These are phyloP conservation scores for Spheniscus mendiculus DNA, from an alignment of 2,113 vertebrate genomes.

Conservation along the genomic window DNA sequence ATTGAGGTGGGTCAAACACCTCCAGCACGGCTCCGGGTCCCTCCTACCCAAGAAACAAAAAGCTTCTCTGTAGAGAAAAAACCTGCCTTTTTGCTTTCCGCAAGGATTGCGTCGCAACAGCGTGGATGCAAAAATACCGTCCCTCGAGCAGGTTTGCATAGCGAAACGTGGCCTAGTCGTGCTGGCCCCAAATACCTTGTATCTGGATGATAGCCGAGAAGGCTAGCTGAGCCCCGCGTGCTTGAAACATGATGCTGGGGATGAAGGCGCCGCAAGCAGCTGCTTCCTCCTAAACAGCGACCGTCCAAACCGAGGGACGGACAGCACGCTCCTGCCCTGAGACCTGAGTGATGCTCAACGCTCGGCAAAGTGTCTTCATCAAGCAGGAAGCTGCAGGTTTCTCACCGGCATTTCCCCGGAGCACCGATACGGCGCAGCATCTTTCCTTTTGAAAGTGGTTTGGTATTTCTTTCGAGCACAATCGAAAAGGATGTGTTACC, in stretches of 20 bases:
- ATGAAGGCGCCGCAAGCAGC: neutral
- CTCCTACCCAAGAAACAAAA: neutral
- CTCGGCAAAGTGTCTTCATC: neutral
- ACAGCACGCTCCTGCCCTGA: accelerated
- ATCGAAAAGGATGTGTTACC: accelerated
- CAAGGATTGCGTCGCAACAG: accelerated
- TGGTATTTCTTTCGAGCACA: neutral
- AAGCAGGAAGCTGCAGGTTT: neutral
- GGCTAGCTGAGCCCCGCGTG: neutral
- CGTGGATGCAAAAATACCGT: neutral
- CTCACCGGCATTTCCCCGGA: neutral
- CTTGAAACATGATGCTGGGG: neutral
- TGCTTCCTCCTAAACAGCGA: neutral
- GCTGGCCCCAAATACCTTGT: neutral
- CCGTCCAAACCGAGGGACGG: accelerated
- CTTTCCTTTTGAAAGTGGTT: neutral
- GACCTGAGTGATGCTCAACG: neutral
- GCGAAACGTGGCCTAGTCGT: accelerated
- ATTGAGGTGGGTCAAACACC: neutral
- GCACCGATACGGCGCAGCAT: neutral
- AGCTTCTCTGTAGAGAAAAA: neutral
- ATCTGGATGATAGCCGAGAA: neutral
- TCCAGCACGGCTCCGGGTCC: neutral
- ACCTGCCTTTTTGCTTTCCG: neutral
- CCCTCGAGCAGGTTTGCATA: neutral